phyloP scores from a whole-genome alignment of 2,797 vertebrate species.

The Rhinophrynus dorsalis region DNA sequence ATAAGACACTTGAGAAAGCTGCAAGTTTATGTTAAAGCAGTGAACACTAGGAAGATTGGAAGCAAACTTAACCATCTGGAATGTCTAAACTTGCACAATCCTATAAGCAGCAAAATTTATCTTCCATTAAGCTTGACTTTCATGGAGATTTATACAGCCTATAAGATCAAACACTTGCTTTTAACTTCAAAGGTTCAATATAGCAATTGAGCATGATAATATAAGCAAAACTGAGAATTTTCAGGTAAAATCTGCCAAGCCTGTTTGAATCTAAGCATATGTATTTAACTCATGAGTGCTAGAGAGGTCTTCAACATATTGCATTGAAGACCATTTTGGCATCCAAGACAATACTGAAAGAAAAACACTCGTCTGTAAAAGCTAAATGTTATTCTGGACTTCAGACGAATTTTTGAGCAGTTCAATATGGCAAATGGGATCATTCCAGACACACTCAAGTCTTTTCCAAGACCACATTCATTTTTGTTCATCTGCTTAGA shows the following conservation, averaged over 20 bases:
- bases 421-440: constrained; percentile 25
- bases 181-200: not conserved
- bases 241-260: not conserved
- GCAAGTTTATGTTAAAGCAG: not conserved
- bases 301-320: too few species aligned
- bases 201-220: not conserved
- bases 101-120: constrained; percentile 2
- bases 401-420: constrained; percentile 5
- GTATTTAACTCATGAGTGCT: too few species aligned
- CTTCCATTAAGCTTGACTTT: not conserved
- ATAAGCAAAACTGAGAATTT: not conserved
- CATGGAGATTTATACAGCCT: not conserved
- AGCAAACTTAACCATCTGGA: not conserved
- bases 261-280: not conserved
- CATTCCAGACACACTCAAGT: constrained; percentile 9
- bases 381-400: constrained; percentile 1
- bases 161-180: not conserved
- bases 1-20: constrained; percentile 1
- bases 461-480: constrained; percentile 12
- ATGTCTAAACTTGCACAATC: constrained; percentile 35
- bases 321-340: too few species aligned
- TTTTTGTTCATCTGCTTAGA: constrained; percentile 12
- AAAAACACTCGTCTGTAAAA: not conserved
- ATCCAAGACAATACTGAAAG: too few species aligned
- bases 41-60: not conserved